Conservation (phyloP, 2,888 invertebrate species). For the Sminthurinus aureus region DNA sequence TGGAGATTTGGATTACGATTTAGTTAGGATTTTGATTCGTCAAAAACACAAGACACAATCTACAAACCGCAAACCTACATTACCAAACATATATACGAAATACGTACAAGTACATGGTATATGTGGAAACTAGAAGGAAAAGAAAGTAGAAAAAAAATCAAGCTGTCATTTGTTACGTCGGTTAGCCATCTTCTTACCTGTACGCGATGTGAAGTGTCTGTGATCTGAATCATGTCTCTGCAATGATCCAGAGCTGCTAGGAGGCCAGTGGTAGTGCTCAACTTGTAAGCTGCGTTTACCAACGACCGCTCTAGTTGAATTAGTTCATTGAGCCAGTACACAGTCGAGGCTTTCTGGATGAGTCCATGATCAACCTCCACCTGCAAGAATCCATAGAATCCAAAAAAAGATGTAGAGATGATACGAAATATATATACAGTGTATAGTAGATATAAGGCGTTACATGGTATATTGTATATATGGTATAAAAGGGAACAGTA, state of each 20-base stretch:
- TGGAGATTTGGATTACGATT: too few species aligned
- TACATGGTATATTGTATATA: background rate
- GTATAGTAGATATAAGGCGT: background rate
- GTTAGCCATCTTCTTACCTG: constrained; percentile 68
- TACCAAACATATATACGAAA: background rate
- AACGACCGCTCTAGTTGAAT: constrained; percentile 82
- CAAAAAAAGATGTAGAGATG: background rate
- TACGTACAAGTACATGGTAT: background rate
- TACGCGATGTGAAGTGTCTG: constrained; percentile 83
- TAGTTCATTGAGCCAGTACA: constrained; percentile 72
- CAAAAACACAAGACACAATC: too few species aligned
- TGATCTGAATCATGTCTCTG: constrained; percentile 85
- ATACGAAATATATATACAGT: background rate
- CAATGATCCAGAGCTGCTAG: constrained; percentile 87
- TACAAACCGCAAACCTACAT: too few species aligned
- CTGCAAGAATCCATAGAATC: constrained; percentile 33
- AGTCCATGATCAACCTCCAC: constrained; percentile 57
- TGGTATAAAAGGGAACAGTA: background rate
- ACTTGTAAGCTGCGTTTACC: constrained; percentile 76
- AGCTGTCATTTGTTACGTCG: background rate
- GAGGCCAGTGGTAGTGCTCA: constrained; percentile 80
- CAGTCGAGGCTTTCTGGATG: constrained; percentile 63
- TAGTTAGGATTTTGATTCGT: too few species aligned
- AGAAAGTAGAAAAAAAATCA: background rate
- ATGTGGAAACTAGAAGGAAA: background rate